Base-by-base conservation (phyloP, 2,113 vertebrate genomes). In the Typhlomys cinereus region DNA sequence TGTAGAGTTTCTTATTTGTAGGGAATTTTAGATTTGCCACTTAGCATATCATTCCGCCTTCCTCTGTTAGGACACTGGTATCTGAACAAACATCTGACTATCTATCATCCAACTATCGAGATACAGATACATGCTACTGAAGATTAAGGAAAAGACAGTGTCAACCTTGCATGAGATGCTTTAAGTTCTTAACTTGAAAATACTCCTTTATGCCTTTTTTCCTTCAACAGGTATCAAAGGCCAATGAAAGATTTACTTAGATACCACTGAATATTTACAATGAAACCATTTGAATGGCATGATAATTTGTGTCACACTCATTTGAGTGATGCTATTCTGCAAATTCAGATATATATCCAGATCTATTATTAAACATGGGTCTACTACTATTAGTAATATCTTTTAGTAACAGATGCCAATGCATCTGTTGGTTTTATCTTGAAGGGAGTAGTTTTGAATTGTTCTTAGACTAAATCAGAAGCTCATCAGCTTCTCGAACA, bases 171-270 rank as follows among this genome's bases (percentile, higher is more conserved):
- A 71, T 34, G 36, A 83, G n/a, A 21, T 50, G 7, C 61, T 54
- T n/a, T 92, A 62, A 89, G 62, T 52, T 13, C 78, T 89, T n/a
- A 34, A 62, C 64, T 82, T 90, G 86, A 74, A 95, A 87, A 67
- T 78, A 76, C 11, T 86, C 3, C 15, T 86, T 12, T 76, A n/a
- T 46, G 18, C 6, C 21, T 84, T 82, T 93, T 95, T 18, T 85
- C 76, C 41, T 88, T 89, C 75, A 80, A 25, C n/a, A 62, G 17
- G 2, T 88, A 54, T 48, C n/a, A 73, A 90, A 87, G 20, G 73
- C 36, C 23, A 81, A 1, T 91, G 78, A 73, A 88, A 92, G 54
- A 52, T 12, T 90, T 92, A 84, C 80, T 79, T 73, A 90, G 14
- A 62, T 74, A 11, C 62, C 9, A 57, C 18, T 78, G 70, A 85